phyloP scores from a whole-genome alignment of 1,140 invertebrate genomes.

The Drosophila dunni region DNA sequence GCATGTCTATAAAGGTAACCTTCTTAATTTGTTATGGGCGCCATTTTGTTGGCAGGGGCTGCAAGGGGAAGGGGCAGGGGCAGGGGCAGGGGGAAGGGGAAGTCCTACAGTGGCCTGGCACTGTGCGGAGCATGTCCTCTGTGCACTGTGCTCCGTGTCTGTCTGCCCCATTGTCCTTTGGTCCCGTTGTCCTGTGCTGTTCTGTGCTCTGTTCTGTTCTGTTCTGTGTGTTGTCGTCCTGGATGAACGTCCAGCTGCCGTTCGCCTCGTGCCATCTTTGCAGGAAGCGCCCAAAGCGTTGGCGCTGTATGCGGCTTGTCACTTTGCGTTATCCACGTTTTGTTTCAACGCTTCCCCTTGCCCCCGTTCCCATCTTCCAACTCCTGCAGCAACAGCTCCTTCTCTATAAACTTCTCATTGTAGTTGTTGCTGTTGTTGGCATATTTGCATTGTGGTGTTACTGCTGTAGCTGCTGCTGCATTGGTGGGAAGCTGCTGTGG shows the following conservation, averaged over 20 bases:
- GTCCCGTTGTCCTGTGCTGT: slow-evolving; percentile 25
- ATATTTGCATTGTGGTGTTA: slow-evolving; percentile 76
- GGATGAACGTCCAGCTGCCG: slow-evolving; percentile 45
- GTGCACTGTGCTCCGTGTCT: not conserved
- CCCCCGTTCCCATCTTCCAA: not conserved
- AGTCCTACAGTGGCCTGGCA: slow-evolving; percentile 32
- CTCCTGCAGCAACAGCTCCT: not conserved
- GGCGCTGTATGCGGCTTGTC: slow-evolving; percentile 65
- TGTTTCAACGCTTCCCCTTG: slow-evolving; percentile 23
- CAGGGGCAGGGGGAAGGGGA: slow-evolving; percentile 59
- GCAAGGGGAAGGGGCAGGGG: slow-evolving; percentile 50
- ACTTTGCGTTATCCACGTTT: slow-evolving; percentile 59
- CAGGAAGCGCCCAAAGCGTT: slow-evolving; percentile 53
- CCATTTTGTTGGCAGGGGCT: slow-evolving; percentile 63
- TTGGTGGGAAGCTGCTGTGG: slow-evolving; percentile 35
- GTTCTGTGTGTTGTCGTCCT: slow-evolving; percentile 42
- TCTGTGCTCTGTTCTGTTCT: slow-evolving; percentile 40
- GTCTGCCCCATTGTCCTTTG: not conserved
- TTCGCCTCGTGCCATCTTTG: slow-evolving; percentile 40
- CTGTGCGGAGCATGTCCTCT: slow-evolving; percentile 30
- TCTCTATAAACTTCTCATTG: slow-evolving; percentile 11
- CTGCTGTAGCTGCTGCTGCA: slow-evolving; percentile 18
- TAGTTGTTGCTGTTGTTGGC: slow-evolving; percentile 53
- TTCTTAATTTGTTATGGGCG: slow-evolving; percentile 81
- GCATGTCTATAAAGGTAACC: slow-evolving; percentile 76